phyloP scores from a whole-genome alignment of 1,140 invertebrate genomes.

The Megalopta genalis region DNA sequence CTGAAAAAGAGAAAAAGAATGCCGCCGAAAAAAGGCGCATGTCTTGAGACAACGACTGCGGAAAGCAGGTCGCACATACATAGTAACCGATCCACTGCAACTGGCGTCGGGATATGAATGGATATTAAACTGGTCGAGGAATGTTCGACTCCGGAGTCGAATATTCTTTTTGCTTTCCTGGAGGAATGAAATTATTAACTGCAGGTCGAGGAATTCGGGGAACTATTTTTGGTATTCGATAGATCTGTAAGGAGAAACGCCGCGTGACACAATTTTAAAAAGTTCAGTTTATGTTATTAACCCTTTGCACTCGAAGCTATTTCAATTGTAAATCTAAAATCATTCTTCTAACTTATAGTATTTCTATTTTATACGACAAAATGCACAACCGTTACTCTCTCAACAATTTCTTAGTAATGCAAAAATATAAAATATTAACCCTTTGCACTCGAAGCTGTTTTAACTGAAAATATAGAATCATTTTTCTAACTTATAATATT shows the following conservation, averaged over 20 bases:
- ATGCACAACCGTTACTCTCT: too few relatives aligned
- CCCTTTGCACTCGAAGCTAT: too few relatives aligned
- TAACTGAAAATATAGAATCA: too few relatives aligned
- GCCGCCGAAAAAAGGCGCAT: neutral
- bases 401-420: too few relatives aligned
- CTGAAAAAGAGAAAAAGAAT: neutral
- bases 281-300: too few relatives aligned
- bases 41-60: neutral
- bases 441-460: too few relatives aligned
- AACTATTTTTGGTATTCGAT: neutral
- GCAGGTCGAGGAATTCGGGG: neutral
- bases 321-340: too few relatives aligned
- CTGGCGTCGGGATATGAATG: conserved; percentile 11
- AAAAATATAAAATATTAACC: too few relatives aligned
- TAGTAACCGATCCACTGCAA: neutral
- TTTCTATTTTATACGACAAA: too few relatives aligned
- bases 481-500: too few relatives aligned
- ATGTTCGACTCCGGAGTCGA: neutral
- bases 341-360: too few relatives aligned
- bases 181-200: neutral
- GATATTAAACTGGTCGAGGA: conserved; percentile 21
- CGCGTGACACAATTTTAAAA: too few relatives aligned
- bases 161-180: neutral
- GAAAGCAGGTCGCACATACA: neutral
- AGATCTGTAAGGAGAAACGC: neutral